Evolutionary conservation across 2,888 invertebrate species (phyloP), one percentile per base, ranked within the genome.

Genomic region (Boloria selene): DNA sequence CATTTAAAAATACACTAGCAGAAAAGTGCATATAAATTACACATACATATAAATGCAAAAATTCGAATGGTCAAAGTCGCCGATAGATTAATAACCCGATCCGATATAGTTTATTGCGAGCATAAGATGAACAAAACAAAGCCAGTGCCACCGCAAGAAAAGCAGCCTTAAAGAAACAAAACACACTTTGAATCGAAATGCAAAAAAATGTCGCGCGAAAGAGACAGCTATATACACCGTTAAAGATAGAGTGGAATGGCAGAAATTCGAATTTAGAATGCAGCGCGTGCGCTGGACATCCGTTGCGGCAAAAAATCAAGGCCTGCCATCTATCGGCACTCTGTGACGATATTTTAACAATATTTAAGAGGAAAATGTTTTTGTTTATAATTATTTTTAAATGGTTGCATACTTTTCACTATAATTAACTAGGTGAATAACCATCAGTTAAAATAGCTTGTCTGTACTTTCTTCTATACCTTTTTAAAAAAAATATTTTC

Each of bases 261-360:
- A 76, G 78, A 83, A 81, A 82, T 85, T 83, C 80, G 80, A 88
- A 89, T 86, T 91, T 90, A 87, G 88, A 90, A 92, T 92, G 91
- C 91, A 88, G 84, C 90, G 90, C 91, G 89, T 90, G 91, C 88
- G 84, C 79, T 81, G 81, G 84, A 89, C 91, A 91, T 91, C 91
- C 91, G 90, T 85, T 81, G 87, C 72, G 78, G 87, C 84, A 85
- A 90, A 90, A 88, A 88, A 84, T 78, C 80, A 75, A n/a, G 76
- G 72, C 76, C 79, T 80, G 87, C 88, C 88, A 87, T 88, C 90
- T 89, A 87, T 78, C 77, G 86, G 79, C 74, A 73, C 77, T 74
- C 77, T 76, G 80, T 81, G 80, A 83, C 82, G 87, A 84, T 84
- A 82, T 72, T 59, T 59, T 53, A 59, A 53, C 53, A 16, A 51